Evolutionary conservation across 2,888 invertebrate species (phyloP).

Genomic region (Biston betularia): DNA sequence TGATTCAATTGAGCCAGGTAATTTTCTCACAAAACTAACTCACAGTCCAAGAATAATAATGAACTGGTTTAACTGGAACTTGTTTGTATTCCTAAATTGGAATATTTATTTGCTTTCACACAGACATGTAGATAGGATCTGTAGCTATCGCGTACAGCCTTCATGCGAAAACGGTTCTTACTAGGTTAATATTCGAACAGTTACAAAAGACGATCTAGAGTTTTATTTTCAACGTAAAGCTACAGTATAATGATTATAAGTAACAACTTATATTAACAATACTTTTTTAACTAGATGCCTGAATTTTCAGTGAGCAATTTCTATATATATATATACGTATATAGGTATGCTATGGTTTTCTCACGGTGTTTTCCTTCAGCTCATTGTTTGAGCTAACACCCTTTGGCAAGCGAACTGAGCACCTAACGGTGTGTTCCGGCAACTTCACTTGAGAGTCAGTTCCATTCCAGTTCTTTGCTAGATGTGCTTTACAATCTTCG

Average conservation of each 20-base stretch:
- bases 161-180: not conserved
- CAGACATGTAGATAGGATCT: not conserved
- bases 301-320: no score
- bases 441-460: no score
- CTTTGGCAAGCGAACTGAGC: no score
- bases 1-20: constrained; percentile 4
- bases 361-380: no score
- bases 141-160: not conserved
- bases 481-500: no score
- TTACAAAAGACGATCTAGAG: not conserved
- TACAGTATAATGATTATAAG: not conserved
- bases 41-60: constrained; percentile 8
- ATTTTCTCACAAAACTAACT: constrained; percentile 19
- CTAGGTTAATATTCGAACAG: not conserved
- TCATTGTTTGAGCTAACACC: no score
- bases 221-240: not conserved
- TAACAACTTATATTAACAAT: no score
- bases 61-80: constrained; percentile 16
- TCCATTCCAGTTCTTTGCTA: no score
- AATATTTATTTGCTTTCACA: constrained; percentile 17
- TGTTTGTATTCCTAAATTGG: constrained; percentile 18
- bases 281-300: no score
- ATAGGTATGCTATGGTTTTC: no score
- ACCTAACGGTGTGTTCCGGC: no score
- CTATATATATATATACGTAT: no score